phyloP scores from a whole-genome alignment of 2,888 invertebrate species.

The Notocelia uddmanniana region DNA sequence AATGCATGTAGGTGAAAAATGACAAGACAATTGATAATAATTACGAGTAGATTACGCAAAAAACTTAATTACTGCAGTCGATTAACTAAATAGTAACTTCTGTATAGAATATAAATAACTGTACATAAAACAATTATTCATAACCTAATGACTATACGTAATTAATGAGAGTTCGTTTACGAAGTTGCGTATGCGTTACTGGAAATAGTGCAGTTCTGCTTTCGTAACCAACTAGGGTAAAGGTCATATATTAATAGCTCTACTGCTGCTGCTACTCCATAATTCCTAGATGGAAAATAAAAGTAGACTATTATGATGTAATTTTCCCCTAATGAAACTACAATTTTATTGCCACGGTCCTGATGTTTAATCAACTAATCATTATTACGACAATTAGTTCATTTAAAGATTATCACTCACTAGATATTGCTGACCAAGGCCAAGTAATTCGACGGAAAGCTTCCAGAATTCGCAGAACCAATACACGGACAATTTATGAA shows the following conservation, averaged over 20 bases:
- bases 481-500: constrained; percentile 17
- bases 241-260: constrained; percentile 17
- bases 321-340: not conserved
- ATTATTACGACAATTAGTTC: constrained; percentile 21
- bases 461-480: constrained; percentile 26
- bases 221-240: constrained; percentile 29
- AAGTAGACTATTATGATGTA: not conserved
- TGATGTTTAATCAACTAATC: not conserved
- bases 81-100: constrained; percentile 22
- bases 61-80: not conserved
- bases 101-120: constrained; percentile 26
- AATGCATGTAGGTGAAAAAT: no score
- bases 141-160: constrained; percentile 34
- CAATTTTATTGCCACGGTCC: not conserved
- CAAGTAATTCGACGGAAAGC: constrained; percentile 11
- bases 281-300: not conserved
- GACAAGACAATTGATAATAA: no score
- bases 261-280: not conserved
- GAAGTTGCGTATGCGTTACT: constrained; percentile 24
- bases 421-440: constrained; percentile 23
- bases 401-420: constrained; percentile 14
- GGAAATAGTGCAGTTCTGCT: constrained; percentile 20
- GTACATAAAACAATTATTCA: constrained; percentile 33
- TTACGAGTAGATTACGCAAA: not conserved
- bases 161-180: constrained; percentile 20